Evolutionary conservation across 2,113 vertebrate species (phyloP).

Genomic region (Eudyptes chrysolophus): DNA sequence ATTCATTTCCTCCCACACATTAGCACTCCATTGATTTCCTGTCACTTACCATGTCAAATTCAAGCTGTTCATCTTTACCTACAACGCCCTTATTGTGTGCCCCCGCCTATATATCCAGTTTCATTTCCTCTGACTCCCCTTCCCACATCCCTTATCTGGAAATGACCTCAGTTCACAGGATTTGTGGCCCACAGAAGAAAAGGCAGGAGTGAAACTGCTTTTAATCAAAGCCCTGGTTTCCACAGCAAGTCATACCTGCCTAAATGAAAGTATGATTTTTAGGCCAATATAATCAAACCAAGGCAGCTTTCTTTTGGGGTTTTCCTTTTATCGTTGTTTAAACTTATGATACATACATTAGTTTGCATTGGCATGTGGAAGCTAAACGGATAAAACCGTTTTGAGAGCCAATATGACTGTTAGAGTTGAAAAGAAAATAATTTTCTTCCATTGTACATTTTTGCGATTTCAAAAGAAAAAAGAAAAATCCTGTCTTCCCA

Average conservation of each 20-base stretch:
- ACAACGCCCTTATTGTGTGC: neutral
- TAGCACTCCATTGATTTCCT: conserved; percentile 40
- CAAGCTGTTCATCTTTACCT: conserved; percentile 47
- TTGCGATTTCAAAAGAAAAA: neutral
- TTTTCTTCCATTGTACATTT: neutral
- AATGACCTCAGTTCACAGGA: neutral
- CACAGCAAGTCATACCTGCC: neutral
- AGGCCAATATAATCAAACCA: neutral
- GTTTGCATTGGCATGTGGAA: neutral
- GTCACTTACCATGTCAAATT: conserved; percentile 35
- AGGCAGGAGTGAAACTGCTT: neutral
- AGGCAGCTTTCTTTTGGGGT: neutral
- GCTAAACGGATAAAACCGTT: neutral
- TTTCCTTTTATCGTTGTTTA: neutral
- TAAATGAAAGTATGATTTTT: neutral
- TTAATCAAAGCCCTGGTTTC: neutral
- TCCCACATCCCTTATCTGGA: conserved; percentile 18
- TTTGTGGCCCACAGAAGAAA: neutral
- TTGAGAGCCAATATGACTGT: neutral
- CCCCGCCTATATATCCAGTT: neutral
- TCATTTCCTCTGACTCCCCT: conserved; percentile 21
- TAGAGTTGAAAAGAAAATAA: neutral
- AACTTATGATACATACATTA: neutral
- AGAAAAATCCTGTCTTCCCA: neutral
- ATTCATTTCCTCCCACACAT: neutral